These are phyloP conservation scores for Cydia pomonella DNA, from an alignment of 1,140 invertebrate genomes.

Conservation along the genomic window DNA sequence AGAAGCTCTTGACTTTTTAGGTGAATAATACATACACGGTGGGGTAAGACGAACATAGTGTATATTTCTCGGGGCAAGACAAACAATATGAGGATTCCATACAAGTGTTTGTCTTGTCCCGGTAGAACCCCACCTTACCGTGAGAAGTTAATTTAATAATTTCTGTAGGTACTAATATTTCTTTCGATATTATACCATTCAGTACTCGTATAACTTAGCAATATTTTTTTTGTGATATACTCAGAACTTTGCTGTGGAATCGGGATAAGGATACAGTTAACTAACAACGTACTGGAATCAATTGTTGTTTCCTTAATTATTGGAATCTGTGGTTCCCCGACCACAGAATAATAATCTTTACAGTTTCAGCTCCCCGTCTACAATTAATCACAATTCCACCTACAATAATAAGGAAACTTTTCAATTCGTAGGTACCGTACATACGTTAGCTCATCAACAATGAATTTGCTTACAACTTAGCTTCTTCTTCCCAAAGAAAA, in stretches of 20 bases:
- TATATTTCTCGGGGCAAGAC: too few relatives aligned
- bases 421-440: not conserved
- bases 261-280: slow-evolving; percentile 14
- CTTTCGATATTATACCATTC: not conserved
- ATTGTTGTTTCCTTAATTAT: slow-evolving; percentile 30
- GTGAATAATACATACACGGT: too few relatives aligned
- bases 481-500: not conserved
- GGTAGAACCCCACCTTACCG: too few relatives aligned
- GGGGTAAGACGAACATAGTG: too few relatives aligned
- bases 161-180: too few relatives aligned
- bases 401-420: slow-evolving; percentile 33
- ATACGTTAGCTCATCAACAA: not conserved
- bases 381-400: not conserved
- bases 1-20: too few relatives aligned
- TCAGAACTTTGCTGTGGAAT: not conserved
- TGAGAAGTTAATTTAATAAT: too few relatives aligned
- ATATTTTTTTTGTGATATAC: not conserved
- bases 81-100: too few relatives aligned
- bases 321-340: slow-evolving; percentile 27
- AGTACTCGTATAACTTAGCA: not conserved
- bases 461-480: not conserved
- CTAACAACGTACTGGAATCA: slow-evolving; percentile 6
- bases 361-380: not conserved
- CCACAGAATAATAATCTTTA: slow-evolving; percentile 25
- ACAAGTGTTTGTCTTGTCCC: too few relatives aligned